These are phyloP conservation scores for Hipparchia sbordonii DNA, from an alignment of 2,888 invertebrate species.

Conservation along the genomic window DNA sequence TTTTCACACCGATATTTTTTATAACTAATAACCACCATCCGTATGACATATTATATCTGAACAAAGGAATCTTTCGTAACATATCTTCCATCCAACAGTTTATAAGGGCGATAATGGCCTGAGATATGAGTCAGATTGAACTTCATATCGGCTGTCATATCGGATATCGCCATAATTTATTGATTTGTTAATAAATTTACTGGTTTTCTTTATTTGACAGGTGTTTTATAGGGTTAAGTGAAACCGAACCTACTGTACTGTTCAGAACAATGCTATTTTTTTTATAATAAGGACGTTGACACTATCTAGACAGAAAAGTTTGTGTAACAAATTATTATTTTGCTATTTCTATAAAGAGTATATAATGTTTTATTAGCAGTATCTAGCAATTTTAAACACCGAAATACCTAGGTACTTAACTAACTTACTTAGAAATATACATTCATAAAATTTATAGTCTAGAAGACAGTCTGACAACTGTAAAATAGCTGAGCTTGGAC, in stretches of 20 bases:
- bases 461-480: too few relatives aligned
- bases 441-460: too few relatives aligned
- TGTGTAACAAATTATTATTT: background rate
- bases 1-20: constrained; percentile 64
- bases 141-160: constrained; percentile 42
- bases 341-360: background rate
- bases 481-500: too few relatives aligned
- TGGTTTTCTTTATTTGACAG: constrained; percentile 52
- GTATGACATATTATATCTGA: constrained; percentile 32
- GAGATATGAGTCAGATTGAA: constrained; percentile 5
- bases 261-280: constrained; percentile 44
- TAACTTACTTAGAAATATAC: too few relatives aligned
- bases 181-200: constrained; percentile 77
- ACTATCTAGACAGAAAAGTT: background rate
- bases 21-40: constrained; percentile 40
- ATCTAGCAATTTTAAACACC: too few relatives aligned
- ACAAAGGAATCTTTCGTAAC: constrained; percentile 16
- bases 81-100: background rate
- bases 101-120: constrained; percentile 39
- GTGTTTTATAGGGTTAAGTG: constrained; percentile 46
- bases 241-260: constrained; percentile 54
- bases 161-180: constrained; percentile 62
- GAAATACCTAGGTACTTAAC: too few relatives aligned
- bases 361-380: too few relatives aligned
- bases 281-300: constrained; percentile 10